Evolutionary conservation across 2,113 vertebrate species (phyloP).

Genomic region (Tenrec ecaudatus): DNA sequence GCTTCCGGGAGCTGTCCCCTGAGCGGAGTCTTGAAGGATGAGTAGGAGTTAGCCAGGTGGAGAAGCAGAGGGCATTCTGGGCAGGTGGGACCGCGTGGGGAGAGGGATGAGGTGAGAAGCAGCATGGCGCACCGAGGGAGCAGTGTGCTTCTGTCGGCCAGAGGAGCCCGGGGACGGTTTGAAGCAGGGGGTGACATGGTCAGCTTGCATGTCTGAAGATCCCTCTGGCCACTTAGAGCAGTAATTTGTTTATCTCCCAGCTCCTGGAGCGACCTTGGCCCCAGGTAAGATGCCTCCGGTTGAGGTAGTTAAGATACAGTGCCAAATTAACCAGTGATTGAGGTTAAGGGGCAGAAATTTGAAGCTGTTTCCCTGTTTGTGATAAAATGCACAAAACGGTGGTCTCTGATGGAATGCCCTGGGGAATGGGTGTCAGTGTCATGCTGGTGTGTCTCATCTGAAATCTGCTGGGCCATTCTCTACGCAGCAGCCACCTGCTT

Average conservation of each 20-base stretch:
- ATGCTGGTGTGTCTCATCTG: not conserved
- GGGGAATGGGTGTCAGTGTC: not conserved
- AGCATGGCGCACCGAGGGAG: constrained; percentile 65
- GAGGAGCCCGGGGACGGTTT: constrained; percentile 50
- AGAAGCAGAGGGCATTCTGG: constrained; percentile 80
- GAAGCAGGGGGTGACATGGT: constrained; percentile 70
- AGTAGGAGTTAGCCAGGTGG: constrained; percentile 75
- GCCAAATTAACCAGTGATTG: not conserved
- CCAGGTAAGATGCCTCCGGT: constrained; percentile 14
- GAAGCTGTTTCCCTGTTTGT: constrained; percentile 17
- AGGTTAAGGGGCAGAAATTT: constrained; percentile 30
- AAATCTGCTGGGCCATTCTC: not conserved
- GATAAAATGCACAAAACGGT: constrained; percentile 22
- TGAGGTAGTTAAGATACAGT: constrained; percentile 11
- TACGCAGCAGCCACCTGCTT: not conserved
- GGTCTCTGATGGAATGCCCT: not conserved
- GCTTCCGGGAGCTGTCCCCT: constrained; percentile 76
- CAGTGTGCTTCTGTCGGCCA: constrained; percentile 56
- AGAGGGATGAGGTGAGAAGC: constrained; percentile 80
- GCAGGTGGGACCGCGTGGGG: constrained; percentile 75
- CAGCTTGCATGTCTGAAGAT: constrained; percentile 33
- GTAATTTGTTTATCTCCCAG: constrained; percentile 1
- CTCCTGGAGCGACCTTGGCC: constrained; percentile 30
- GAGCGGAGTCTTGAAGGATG: constrained; percentile 82
- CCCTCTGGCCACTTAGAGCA: constrained; percentile 47